Evolutionary conservation across 2,797 vertebrate species (phyloP).

Genomic region (Pogoniulus pusillus): DNA sequence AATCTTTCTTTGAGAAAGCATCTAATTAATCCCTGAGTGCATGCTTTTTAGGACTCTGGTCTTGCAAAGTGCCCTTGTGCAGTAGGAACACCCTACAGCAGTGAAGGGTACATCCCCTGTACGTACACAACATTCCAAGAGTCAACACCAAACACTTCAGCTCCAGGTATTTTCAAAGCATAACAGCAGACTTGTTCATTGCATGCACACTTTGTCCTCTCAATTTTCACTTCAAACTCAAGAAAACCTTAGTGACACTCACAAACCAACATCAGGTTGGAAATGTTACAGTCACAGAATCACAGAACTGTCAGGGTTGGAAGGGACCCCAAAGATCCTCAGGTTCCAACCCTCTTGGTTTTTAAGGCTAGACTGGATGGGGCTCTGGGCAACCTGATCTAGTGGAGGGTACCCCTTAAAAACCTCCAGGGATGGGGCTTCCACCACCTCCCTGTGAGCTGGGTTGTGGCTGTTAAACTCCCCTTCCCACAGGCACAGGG

Average conservation of each 20-base stretch:
- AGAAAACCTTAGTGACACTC: neutral
- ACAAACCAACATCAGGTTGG: no score
- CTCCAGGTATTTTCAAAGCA: neutral
- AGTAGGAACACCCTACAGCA: neutral
- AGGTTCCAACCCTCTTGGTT: no score
- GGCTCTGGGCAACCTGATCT: no score
- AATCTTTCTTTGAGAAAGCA: neutral
- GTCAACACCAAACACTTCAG: neutral
- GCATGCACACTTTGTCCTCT: neutral
- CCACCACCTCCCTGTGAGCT: no score
- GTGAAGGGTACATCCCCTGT: accelerated
- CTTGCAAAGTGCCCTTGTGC: neutral
- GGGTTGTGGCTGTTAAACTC: neutral
- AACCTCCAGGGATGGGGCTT: no score
- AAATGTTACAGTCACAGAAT: no score
- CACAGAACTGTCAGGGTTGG: no score
- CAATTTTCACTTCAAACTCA: neutral
- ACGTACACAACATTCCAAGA: neutral
- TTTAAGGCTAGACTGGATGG: no score
- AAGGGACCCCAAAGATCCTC: no score
- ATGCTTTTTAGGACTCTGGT: neutral
- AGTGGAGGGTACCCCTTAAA: no score
- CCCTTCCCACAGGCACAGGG: neutral
- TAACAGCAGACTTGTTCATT: neutral
- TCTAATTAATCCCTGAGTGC: neutral